These are phyloP conservation scores for Malurus leucopterus DNA, from an alignment of 2,797 vertebrate species.

Conservation along the genomic window DNA sequence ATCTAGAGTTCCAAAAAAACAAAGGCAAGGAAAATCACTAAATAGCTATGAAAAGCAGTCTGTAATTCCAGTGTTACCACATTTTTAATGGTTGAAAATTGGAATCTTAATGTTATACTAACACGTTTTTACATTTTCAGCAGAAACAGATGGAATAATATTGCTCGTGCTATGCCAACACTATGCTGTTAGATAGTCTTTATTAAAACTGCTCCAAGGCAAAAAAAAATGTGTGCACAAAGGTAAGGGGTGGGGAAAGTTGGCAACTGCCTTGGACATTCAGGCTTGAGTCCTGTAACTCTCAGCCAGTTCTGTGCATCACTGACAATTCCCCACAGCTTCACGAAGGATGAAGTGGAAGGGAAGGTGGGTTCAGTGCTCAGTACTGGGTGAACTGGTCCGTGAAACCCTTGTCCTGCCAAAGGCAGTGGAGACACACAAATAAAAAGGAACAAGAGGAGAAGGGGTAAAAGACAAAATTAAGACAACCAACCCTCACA, in stretches of 20 bases:
- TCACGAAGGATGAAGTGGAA: background rate
- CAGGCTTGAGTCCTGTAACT: background rate
- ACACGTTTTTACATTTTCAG: conserved; percentile 38
- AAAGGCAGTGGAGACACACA: background rate
- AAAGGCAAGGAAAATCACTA: background rate
- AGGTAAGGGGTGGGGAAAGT: background rate
- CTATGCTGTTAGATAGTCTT: conserved; percentile 5
- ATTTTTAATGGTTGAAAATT: conserved; percentile 20
- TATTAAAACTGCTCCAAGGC: conserved; percentile 37
- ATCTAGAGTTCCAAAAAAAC: background rate
- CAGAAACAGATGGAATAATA: conserved; percentile 53
- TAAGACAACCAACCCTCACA: background rate
- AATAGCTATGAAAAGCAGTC: background rate
- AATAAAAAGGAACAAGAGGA: background rate
- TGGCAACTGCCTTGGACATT: background rate
- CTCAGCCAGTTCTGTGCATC: background rate
- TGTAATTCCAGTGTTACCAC: background rate
- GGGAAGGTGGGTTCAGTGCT: background rate
- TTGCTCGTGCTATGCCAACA: conserved; percentile 52
- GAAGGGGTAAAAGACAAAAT: background rate
- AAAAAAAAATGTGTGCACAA: conserved; percentile 20
- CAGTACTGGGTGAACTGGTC: background rate
- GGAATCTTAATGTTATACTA: conserved; percentile 7
- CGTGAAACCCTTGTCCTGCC: accelerated
- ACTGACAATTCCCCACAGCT: background rate